Percentiles rank a stretch among this genome's conserved stretches.
Conservation (phyloP, 2,113 vertebrate genomes). For the Chloropsis hardwickii region DNA sequence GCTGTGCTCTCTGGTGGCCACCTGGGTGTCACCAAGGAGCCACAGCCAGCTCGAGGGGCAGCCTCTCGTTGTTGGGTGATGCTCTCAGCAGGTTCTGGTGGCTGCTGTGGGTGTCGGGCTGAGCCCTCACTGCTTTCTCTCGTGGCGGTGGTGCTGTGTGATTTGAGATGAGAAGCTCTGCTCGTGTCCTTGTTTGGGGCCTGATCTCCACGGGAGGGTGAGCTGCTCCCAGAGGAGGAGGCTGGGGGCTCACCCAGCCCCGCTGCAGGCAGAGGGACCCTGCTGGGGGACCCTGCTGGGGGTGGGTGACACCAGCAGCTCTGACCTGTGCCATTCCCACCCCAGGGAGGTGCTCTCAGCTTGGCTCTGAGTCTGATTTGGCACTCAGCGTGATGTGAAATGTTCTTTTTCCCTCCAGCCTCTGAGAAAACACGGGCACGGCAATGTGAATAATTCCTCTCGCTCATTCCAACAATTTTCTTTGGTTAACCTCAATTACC, state of each 20-base stretch:
- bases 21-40: neutral
- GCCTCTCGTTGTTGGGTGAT: neutral
- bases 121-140: neutral
- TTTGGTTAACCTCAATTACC: neutral
- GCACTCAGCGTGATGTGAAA: fast-evolving
- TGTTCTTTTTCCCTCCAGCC: fast-evolving
- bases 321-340: too few relatives aligned
- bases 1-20: neutral
- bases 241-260: fast-evolving
- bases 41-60: neutral
- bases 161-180: neutral
- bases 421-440: too few relatives aligned
- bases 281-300: fast-evolving
- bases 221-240: fast-evolving
- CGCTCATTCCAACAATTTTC: neutral
- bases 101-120: neutral
- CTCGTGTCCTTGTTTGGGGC: fast-evolving
- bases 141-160: fast-evolving
- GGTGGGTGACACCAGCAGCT: neutral
- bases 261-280: too few relatives aligned
- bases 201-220: fast-evolving
- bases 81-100: neutral
- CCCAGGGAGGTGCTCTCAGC: neutral
- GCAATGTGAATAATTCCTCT: neutral
- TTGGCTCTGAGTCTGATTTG: neutral